Conservation (phyloP, 2,888 invertebrate genomes). For the Camptogramma bilineatum region DNA sequence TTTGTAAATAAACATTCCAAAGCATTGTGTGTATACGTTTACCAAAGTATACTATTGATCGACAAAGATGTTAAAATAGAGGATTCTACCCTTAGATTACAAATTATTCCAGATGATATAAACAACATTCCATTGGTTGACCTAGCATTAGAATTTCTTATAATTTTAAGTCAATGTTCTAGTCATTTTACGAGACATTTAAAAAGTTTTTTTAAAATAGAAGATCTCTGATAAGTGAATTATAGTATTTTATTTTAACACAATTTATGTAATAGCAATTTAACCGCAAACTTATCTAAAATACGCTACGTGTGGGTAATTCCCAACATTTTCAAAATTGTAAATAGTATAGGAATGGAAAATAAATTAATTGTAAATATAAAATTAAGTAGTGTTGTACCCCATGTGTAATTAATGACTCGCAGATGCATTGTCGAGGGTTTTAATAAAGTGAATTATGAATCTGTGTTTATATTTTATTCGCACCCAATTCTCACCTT, state of each 20-base stretch:
- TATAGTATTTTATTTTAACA: not conserved
- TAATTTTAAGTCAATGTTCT: conserved; percentile 17
- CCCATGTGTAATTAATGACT: conserved; percentile 68
- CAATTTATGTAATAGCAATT: not conserved
- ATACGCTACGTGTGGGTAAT: conserved; percentile 38
- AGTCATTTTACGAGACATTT: conserved; percentile 16
- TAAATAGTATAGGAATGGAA: conserved; percentile 61
- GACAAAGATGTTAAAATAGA: conserved; percentile 35
- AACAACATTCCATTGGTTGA: conserved; percentile 6
- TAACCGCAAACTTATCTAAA: not conserved
- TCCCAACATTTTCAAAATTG: conserved; percentile 50
- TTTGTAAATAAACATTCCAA: conserved; percentile 72
- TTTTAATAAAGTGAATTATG: conserved; percentile 82
- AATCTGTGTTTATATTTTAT: conserved; percentile 52
- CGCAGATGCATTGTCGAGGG: conserved; percentile 76
- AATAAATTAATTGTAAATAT: conserved; percentile 66
- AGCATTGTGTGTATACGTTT: conserved; percentile 74
- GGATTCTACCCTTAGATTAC: conserved; percentile 15
- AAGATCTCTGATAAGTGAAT: not conserved
- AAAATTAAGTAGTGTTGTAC: conserved; percentile 65
- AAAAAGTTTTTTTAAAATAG: not conserved
- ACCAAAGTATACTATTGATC: conserved; percentile 62
- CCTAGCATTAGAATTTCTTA: conserved; percentile 20
- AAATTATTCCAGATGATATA: conserved; percentile 15
- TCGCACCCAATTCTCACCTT: too few relatives aligned